Conservation (phyloP, 2,888 invertebrate species). For the Taphrorychus bicolor region DNA sequence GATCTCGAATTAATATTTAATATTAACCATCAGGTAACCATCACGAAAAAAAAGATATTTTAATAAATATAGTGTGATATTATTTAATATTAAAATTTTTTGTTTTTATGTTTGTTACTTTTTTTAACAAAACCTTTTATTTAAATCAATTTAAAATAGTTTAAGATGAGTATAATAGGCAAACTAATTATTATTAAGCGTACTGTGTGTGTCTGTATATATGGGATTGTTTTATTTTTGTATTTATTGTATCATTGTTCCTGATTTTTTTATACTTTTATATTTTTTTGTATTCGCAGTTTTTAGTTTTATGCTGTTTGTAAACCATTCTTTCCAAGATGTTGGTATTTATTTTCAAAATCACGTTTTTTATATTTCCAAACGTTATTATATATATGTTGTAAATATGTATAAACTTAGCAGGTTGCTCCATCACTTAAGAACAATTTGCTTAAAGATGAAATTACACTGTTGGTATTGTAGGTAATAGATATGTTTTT, state of each 20-base stretch:
- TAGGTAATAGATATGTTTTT: too few relatives aligned
- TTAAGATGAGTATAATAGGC: not conserved
- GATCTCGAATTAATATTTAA: conserved; percentile 52
- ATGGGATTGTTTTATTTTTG: conserved; percentile 55
- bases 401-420: conserved; percentile 55
- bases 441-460: too few relatives aligned
- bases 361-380: too few relatives aligned
- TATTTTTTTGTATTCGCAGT: conserved; percentile 25
- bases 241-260: conserved; percentile 60
- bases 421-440: conserved; percentile 49
- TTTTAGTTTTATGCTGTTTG: conserved; percentile 35
- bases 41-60: conserved; percentile 35
- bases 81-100: conserved; percentile 59
- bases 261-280: conserved; percentile 54
- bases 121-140: conserved; percentile 56
- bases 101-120: conserved; percentile 56
- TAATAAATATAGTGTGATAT: conserved; percentile 59
- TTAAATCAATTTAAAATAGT: conserved; percentile 48
- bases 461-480: too few relatives aligned
- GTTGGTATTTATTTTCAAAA: not conserved
- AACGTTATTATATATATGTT: conserved; percentile 42
- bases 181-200: not conserved
- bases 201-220: conserved; percentile 50
- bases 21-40: conserved; percentile 8
- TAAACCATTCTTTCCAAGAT: too few relatives aligned